Evolutionary conservation across 2,113 vertebrate species (phyloP).

Genomic region (Catagonus wagneri): DNA sequence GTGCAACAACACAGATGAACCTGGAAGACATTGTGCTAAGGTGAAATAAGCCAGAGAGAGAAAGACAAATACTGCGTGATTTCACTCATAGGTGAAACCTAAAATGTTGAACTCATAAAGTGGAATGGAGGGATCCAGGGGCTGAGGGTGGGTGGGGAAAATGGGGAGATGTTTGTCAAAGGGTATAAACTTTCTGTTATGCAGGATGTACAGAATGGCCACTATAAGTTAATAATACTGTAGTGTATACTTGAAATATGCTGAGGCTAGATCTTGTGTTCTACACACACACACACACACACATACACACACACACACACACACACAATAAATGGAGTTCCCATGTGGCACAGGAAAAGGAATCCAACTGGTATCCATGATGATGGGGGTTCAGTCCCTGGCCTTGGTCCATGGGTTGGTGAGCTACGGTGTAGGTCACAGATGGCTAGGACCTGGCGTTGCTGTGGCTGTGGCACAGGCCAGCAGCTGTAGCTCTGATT

Average conservation of each 20-base stretch:
- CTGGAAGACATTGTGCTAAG: not conserved
- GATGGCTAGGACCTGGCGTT: too few species aligned
- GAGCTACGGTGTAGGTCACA: too few species aligned
- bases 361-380: too few species aligned
- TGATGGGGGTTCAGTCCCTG: too few species aligned
- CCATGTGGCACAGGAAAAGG: too few species aligned
- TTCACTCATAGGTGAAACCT: not conserved
- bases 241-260: not conserved
- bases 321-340: too few species aligned
- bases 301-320: too few species aligned
- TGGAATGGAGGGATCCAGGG: not conserved
- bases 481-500: too few species aligned
- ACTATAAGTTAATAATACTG: not conserved
- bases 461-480: too few species aligned
- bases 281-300: not conserved
- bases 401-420: too few species aligned
- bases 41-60: not conserved
- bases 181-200: not conserved
- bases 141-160: not conserved
- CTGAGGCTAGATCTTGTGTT: not conserved
- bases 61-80: not conserved
- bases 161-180: not conserved
- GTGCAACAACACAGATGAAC: slow-evolving; percentile 5
- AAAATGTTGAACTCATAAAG: not conserved
- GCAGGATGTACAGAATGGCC: not conserved